Percentiles rank a stretch among this genome's conserved stretches.
Evolutionary conservation across 2,888 invertebrate species (phyloP).

Genomic region (Ariolimax columbianus): DNA sequence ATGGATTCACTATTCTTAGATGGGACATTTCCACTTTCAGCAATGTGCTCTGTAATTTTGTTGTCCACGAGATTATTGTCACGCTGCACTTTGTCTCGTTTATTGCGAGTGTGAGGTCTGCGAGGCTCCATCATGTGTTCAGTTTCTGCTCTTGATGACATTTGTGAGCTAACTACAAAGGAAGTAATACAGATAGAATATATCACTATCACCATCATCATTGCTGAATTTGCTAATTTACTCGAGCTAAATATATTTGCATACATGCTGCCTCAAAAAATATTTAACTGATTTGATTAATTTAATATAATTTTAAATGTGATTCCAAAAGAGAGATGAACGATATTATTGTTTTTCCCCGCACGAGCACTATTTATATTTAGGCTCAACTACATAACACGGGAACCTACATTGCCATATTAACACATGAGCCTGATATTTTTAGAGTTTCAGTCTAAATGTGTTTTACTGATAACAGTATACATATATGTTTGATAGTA

Average conservation of each 20-base stretch:
- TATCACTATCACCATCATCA: not conserved
- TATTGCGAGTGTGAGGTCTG: not conserved
- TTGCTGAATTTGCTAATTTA: not conserved
- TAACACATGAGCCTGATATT: not conserved
- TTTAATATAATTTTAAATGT: not conserved
- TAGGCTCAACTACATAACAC: not conserved
- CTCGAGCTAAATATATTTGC: not conserved
- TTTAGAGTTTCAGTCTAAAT: not conserved
- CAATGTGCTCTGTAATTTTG: not conserved
- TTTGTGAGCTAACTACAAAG: not conserved
- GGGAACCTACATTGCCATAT: not conserved
- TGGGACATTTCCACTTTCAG: not conserved
- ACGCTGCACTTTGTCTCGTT: not conserved
- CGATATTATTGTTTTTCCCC: not conserved
- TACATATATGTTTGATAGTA: not conserved
- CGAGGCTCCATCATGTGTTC: not conserved
- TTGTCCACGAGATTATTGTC: not conserved
- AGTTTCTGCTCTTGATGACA: not conserved
- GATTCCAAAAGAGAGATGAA: not conserved
- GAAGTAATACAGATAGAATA: not conserved
- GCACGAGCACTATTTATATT: not conserved
- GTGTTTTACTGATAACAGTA: not conserved
- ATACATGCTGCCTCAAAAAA: not conserved
- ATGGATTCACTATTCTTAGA: not conserved
- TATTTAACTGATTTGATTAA: not conserved